Evolutionary conservation across 64 coral and sea anemone genomes (phyloP).

Genomic region (Actinia equina): DNA sequence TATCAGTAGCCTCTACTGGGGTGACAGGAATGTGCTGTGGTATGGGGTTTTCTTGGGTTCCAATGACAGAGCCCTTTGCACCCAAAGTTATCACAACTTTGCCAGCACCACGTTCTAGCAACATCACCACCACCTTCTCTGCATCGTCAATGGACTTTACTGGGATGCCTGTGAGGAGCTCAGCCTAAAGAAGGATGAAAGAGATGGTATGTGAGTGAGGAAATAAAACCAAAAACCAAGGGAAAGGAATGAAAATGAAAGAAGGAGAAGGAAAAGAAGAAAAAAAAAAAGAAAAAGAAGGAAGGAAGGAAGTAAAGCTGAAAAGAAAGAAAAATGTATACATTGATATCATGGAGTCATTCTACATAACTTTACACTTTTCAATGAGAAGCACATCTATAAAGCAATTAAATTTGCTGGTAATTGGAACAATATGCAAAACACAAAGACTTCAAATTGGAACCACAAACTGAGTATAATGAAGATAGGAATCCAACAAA

Average conservation of each 20-base stretch:
- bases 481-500: neutral
- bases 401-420: too few relatives aligned
- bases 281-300: neutral
- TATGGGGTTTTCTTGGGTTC: slow-evolving; percentile 81
- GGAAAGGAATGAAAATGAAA: neutral
- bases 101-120: slow-evolving; percentile 79
- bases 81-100: slow-evolving; percentile 84
- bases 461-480: neutral
- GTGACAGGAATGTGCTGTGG: slow-evolving; percentile 79
- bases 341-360: too few relatives aligned
- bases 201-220: neutral
- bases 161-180: slow-evolving; percentile 85
- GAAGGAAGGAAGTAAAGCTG: neutral
- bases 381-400: too few relatives aligned
- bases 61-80: slow-evolving; percentile 82
- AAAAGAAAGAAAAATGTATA: neutral
- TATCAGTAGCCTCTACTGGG: slow-evolving; percentile 70
- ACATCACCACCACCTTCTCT: slow-evolving; percentile 81
- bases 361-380: too few relatives aligned
- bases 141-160: slow-evolving; percentile 81
- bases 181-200: slow-evolving; percentile 49
- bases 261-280: neutral
- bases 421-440: too few relatives aligned
- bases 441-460: too few relatives aligned
- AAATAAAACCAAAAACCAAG: neutral